phyloP scores from a whole-genome alignment of 2,888 invertebrate genomes.

The Diarsia dahlii region DNA sequence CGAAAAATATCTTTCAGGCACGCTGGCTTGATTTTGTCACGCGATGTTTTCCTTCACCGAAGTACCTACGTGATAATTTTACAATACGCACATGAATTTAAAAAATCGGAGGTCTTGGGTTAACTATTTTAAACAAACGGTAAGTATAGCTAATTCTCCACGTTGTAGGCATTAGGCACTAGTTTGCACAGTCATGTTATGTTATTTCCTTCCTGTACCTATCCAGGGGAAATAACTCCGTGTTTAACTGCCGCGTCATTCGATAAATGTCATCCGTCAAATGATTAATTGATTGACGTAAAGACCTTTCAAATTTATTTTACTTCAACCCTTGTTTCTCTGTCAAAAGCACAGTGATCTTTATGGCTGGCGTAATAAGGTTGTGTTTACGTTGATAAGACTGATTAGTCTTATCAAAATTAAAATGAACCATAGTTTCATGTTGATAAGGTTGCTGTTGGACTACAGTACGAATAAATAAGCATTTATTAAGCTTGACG shows the following conservation, averaged over 20 bases:
- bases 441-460: background rate
- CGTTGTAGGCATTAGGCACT: background rate
- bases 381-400: background rate
- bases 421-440: background rate
- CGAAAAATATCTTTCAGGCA: background rate
- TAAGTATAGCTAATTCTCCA: background rate
- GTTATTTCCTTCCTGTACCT: constrained; percentile 51
- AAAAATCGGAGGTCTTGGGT: background rate
- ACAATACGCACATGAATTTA: background rate
- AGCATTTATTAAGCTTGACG: constrained; percentile 12
- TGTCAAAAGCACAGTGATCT: background rate
- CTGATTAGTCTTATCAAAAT: background rate
- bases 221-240: constrained; percentile 42
- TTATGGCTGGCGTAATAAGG: background rate
- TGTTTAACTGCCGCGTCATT: constrained; percentile 32
- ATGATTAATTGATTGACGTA: constrained; percentile 45
- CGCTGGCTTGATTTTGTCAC: background rate
- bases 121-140: background rate
- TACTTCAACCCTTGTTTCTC: background rate
- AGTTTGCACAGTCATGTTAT: constrained; percentile 12
- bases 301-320: background rate
- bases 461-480: constrained; percentile 10
- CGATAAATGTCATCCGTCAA: constrained; percentile 29
- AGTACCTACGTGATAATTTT: background rate
- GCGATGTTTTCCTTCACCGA: background rate